A percentile compares a stretch with the other conserved stretches of the same genome.
Conservation (phyloP, 2,797 vertebrate species). For the Rallus crepitans region DNA sequence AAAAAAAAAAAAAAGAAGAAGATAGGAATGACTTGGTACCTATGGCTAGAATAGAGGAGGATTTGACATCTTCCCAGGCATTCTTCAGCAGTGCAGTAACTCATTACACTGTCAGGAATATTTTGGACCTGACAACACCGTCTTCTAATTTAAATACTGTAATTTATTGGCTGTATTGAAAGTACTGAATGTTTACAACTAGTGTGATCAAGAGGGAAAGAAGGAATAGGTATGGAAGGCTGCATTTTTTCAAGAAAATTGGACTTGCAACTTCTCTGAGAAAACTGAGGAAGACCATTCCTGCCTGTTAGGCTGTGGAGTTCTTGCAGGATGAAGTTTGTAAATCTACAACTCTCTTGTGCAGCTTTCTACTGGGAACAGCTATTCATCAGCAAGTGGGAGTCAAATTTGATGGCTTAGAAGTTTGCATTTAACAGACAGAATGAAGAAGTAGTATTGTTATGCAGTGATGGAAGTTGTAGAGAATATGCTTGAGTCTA, state of each 20-base stretch:
- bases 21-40: neutral
- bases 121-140: neutral
- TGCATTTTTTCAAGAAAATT: neutral
- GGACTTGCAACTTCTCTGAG: neutral
- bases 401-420: neutral
- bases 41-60: neutral
- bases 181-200: neutral
- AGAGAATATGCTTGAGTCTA: neutral
- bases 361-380: neutral
- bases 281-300: neutral
- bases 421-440: neutral
- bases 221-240: neutral
- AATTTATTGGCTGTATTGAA: neutral
- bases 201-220: neutral
- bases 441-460: neutral
- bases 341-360: neutral
- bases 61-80: neutral
- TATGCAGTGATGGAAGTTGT: neutral
- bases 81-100: neutral
- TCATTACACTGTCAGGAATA: neutral
- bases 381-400: neutral
- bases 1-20: neutral
- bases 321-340: neutral
- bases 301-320: neutral
- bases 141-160: neutral